These are phyloP conservation scores for Lithobates sylvaticus DNA, from an alignment of 2,797 vertebrate species.

Conservation along the genomic window DNA sequence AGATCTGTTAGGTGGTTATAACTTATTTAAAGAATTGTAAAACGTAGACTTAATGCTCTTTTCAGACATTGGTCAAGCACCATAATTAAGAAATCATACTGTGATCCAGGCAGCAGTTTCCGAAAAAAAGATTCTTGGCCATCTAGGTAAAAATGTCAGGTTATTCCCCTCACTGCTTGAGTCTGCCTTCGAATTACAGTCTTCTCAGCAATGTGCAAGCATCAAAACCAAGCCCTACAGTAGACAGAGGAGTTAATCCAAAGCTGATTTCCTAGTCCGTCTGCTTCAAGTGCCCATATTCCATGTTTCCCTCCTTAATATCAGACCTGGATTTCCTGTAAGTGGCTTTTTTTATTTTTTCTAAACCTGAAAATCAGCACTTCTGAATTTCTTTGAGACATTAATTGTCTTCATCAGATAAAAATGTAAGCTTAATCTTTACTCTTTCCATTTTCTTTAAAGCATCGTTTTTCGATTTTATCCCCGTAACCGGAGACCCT, in stretches of 20 bases:
- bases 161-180: slow-evolving; percentile 29
- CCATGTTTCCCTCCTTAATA: slow-evolving; percentile 43
- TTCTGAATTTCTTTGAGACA: slow-evolving; percentile 43
- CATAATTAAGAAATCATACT: slow-evolving; percentile 33
- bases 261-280: slow-evolving; percentile 47
- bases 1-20: background rate
- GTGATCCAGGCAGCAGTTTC: slow-evolving; percentile 38
- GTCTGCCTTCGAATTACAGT: slow-evolving; percentile 20
- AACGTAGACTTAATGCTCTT: slow-evolving; percentile 4
- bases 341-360: slow-evolving; percentile 27
- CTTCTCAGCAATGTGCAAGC: slow-evolving; percentile 29
- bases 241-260: slow-evolving; percentile 49
- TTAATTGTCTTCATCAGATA: slow-evolving; percentile 62
- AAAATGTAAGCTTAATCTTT: slow-evolving; percentile 53
- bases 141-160: slow-evolving; percentile 34
- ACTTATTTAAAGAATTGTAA: slow-evolving; percentile 18
- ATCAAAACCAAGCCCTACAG: slow-evolving; percentile 35
- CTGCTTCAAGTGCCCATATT: slow-evolving; percentile 33
- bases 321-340: slow-evolving; percentile 47
- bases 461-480: slow-evolving; percentile 51
- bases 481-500: slow-evolving; percentile 30
- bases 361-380: slow-evolving; percentile 52
- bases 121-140: slow-evolving; percentile 1
- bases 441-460: slow-evolving; percentile 45
- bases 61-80: slow-evolving; percentile 15